Evolutionary conservation across 2,888 invertebrate genomes (phyloP), one percentile per base, ranked within the genome.

Genomic region (Furcula furcula): DNA sequence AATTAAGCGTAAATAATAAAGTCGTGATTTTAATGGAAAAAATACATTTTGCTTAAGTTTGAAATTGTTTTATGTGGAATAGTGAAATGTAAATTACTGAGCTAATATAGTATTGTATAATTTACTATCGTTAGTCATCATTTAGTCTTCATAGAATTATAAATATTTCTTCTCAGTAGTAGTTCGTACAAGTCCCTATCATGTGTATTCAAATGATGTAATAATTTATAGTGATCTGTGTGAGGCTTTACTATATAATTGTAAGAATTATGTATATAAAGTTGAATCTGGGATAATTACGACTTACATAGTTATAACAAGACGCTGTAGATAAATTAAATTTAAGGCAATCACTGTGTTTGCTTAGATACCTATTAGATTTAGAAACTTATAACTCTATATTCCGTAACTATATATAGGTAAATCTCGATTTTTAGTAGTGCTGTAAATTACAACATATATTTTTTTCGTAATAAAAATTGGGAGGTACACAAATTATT

Each of bases 231-330:
- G 76, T 74, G 64, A 76, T 73, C 65, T 71, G 62, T 74, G 69
- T 80, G 53, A 81, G 80, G 83, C 79, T 83, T 84, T 84, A 83
- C 72, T 66, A 59, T 65, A 49, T 76, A 65, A 14, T 6, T 5
- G 48, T 80, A 81, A 82, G 73, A 46, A 66, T 40, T 71, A 69
- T 87, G 85, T 87, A 86, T 38, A 85, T 79, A 83, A 59, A 68
- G 63, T 73, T 69, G 73, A 84, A 82, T 71, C 81, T 76, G 87
- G 87, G 87, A 88, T 88, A 84, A 82, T 80, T 88, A 88, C 87
- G 87, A 88, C 87, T 88, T 88, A 88, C 74, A 70, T 87, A 88
- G 81, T 52, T 64, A 47, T 76, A 77, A 76, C 32, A 66, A 70
- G 45, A 61, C 55, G 72, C 66, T 55, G 64, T 75, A 76, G 65